phyloP scores from a whole-genome alignment of 2,888 invertebrate species.

The Plebejus anna region DNA sequence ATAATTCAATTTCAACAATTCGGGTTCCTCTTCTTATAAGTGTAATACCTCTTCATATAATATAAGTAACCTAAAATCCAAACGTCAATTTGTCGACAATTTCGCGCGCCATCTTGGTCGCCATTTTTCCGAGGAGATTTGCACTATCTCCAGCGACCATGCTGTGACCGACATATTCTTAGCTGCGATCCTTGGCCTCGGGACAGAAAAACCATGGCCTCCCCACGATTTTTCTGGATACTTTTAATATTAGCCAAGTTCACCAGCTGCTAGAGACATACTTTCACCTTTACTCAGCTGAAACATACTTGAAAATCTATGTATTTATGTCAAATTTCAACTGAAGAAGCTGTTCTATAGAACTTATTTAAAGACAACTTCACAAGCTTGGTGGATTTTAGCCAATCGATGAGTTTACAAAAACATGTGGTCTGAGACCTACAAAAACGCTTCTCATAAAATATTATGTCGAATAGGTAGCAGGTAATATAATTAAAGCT shows the following conservation, averaged over 20 bases:
- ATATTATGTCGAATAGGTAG: too few species aligned
- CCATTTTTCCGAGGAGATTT: constrained; percentile 58
- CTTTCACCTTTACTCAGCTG: neutral
- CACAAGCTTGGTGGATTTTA: too few species aligned
- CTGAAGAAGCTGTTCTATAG: too few species aligned
- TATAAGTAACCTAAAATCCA: constrained; percentile 21
- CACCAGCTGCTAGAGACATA: neutral
- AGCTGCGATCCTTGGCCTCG: constrained; percentile 53
- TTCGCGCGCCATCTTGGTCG: constrained; percentile 45
- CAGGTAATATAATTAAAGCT: too few species aligned
- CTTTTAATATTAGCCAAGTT: neutral
- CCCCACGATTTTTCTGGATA: too few species aligned
- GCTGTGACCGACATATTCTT: constrained; percentile 78
- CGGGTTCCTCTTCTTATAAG: neutral
- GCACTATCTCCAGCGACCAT: constrained; percentile 65
- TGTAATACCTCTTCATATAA: neutral
- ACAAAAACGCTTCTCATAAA: too few species aligned
- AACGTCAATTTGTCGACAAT: constrained; percentile 35
- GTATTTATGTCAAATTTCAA: too few species aligned
- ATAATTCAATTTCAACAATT: too few species aligned
- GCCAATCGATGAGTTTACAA: too few species aligned
- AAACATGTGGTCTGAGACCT: too few species aligned
- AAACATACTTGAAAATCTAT: too few species aligned
- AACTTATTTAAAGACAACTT: too few species aligned
- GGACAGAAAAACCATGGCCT: constrained; percentile 44